Percentiles rank a stretch among this genome's conserved stretches.
Evolutionary conservation across 2,888 invertebrate genomes (phyloP).

Genomic region (Protophormia terraenovae): DNA sequence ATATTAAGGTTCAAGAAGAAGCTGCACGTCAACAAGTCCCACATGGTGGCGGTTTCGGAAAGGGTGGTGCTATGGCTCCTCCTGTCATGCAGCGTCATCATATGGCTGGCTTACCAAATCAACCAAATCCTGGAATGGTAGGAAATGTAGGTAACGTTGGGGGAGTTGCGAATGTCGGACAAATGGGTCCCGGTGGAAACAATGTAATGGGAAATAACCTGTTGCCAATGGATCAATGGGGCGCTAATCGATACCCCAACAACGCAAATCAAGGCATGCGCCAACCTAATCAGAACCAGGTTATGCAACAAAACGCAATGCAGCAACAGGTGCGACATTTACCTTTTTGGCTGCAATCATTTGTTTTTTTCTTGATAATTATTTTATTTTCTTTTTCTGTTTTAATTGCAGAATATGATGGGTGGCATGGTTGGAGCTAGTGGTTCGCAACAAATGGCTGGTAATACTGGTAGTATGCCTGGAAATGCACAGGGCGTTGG

Average conservation of each 20-base stretch:
- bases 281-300: slow-evolving; percentile 82
- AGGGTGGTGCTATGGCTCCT: slow-evolving; percentile 83
- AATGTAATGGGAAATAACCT: slow-evolving; percentile 82
- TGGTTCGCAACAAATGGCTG: slow-evolving; percentile 76
- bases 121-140: slow-evolving; percentile 75
- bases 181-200: slow-evolving; percentile 72
- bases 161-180: slow-evolving; percentile 67
- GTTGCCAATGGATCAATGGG: slow-evolving; percentile 84
- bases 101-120: slow-evolving; percentile 77
- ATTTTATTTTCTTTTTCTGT: slow-evolving; percentile 50
- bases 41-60: slow-evolving; percentile 87
- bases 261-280: slow-evolving; percentile 80
- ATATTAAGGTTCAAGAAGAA: slow-evolving; percentile 90
- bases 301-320: slow-evolving; percentile 81
- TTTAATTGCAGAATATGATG: slow-evolving; percentile 78
- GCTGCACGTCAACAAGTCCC: slow-evolving; percentile 94
- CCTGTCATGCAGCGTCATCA: slow-evolving; percentile 82
- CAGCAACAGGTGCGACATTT: slow-evolving; percentile 74
- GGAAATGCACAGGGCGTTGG: slow-evolving; percentile 64
- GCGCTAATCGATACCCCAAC: slow-evolving; percentile 82
- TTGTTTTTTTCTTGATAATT: background rate
- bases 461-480: slow-evolving; percentile 71
- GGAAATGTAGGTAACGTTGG: slow-evolving; percentile 73
- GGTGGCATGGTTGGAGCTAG: slow-evolving; percentile 77
- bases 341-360: background rate